A percentile compares a stretch with the other conserved stretches of the same genome.
Evolutionary conservation across 2,797 vertebrate species (phyloP).

Genomic region (Danionella dracula): DNA sequence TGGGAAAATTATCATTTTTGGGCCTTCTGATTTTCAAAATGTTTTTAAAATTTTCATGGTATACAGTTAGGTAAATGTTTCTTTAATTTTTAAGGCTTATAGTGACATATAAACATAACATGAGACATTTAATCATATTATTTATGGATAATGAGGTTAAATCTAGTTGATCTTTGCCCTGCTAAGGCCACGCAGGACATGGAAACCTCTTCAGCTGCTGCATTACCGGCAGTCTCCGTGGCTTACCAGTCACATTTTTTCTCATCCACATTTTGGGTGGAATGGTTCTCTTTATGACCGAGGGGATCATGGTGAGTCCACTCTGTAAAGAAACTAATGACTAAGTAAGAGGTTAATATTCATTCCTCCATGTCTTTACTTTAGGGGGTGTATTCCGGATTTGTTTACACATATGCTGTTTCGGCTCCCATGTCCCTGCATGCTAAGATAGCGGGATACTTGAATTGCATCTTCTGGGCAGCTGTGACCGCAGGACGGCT

Average conservation of each 20-base stretch:
- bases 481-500: constrained; percentile 90
- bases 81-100: no score
- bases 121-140: no score
- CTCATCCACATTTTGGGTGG: constrained; percentile 88
- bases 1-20: no score
- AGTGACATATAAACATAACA: no score
- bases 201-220: constrained; percentile 83
- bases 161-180: background rate
- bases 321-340: background rate
- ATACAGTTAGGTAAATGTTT: no score
- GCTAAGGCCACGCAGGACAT: constrained; percentile 46
- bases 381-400: constrained; percentile 90
- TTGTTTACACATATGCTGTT: constrained; percentile 90
- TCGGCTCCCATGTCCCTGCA: constrained; percentile 75
- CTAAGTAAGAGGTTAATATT: background rate
- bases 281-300: constrained; percentile 93
- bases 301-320: constrained; percentile 88
- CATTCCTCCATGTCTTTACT: background rate
- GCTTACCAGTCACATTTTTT: constrained; percentile 83
- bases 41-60: no score
- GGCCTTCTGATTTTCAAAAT: no score
- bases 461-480: constrained; percentile 94
- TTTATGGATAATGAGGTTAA: no score
- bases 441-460: constrained; percentile 86
- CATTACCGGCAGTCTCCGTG: constrained; percentile 76